Conservation (phyloP, 2,888 invertebrate genomes). For the Suillia variegata region DNA sequence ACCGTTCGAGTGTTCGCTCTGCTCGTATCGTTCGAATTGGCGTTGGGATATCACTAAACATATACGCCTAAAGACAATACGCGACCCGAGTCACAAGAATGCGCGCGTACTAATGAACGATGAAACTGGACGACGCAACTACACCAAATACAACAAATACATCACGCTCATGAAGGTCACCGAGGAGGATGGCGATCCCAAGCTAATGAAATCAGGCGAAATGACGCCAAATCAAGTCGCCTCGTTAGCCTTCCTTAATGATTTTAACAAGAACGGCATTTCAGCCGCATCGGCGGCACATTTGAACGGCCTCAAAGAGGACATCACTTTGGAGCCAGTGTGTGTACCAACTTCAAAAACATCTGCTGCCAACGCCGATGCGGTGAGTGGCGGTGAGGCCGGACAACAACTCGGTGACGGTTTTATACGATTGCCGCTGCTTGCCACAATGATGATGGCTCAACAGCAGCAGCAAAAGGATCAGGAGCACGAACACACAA, state of each 20-base stretch:
- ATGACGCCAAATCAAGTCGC: slow-evolving; percentile 63
- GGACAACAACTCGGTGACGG: slow-evolving; percentile 44
- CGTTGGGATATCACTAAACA: slow-evolving; percentile 97
- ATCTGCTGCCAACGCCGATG: slow-evolving; percentile 26
- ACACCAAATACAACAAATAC: slow-evolving; percentile 91
- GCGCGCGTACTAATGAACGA: slow-evolving; percentile 89
- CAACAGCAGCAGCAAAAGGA: slow-evolving; percentile 45
- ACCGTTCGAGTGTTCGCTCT: slow-evolving; percentile 93
- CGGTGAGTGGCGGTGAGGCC: slow-evolving; percentile 32
- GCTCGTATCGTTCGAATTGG: slow-evolving; percentile 94
- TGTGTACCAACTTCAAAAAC: slow-evolving; percentile 8
- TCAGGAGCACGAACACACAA: slow-evolving; percentile 40
- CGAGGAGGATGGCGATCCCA: slow-evolving; percentile 63
- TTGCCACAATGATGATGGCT: slow-evolving; percentile 55
- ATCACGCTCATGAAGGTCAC: slow-evolving; percentile 73
- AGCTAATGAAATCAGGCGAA: slow-evolving; percentile 61
- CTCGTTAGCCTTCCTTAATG: slow-evolving; percentile 64
- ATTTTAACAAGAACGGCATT: slow-evolving; percentile 60
- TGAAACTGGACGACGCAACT: slow-evolving; percentile 87
- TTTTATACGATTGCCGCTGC: slow-evolving; percentile 48
- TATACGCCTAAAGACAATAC: slow-evolving; percentile 85
- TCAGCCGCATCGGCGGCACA: slow-evolving; percentile 31
- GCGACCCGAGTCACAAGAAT: slow-evolving; percentile 80
- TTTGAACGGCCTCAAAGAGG: slow-evolving; percentile 45
- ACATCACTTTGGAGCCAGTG: slow-evolving; percentile 54